phyloP scores from a whole-genome alignment of 2,888 invertebrate species.

The Agrotis puta region DNA sequence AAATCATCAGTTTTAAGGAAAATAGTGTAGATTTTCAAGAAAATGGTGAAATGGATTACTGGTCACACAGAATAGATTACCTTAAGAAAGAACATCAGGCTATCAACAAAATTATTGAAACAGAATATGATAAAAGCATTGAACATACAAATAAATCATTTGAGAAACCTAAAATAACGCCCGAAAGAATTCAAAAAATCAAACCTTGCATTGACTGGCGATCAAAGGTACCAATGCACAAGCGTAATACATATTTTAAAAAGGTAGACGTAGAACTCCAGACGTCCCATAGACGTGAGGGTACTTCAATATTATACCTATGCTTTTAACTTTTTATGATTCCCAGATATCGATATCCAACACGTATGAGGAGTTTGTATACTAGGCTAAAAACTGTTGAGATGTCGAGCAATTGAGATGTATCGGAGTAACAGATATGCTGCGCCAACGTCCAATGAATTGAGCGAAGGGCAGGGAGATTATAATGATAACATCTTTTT shows the following conservation, averaged over 20 bases:
- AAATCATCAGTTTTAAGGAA: conserved; percentile 70
- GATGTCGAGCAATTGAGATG: too few species aligned
- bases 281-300: neutral
- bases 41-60: conserved; percentile 80
- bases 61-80: conserved; percentile 82
- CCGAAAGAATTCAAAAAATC: conserved; percentile 79
- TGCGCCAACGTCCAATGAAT: too few species aligned
- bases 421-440: too few species aligned
- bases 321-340: too few species aligned
- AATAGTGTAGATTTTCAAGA: conserved; percentile 66
- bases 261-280: too few species aligned
- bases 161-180: conserved; percentile 73
- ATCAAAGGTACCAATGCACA: conserved; percentile 74
- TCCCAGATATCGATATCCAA: neutral
- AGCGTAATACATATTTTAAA: neutral
- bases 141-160: conserved; percentile 76
- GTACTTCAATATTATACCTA: neutral
- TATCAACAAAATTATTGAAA: conserved; percentile 85
- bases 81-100: conserved; percentile 84
- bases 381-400: too few species aligned
- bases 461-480: too few species aligned
- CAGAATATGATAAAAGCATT: conserved; percentile 84
- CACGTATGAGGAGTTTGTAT: neutral
- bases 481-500: too few species aligned
- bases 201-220: conserved; percentile 85